Percentiles rank a stretch among this genome's conserved stretches.
Evolutionary conservation across 2,888 invertebrate species (phyloP).

Genomic region (Tethea ocularis): DNA sequence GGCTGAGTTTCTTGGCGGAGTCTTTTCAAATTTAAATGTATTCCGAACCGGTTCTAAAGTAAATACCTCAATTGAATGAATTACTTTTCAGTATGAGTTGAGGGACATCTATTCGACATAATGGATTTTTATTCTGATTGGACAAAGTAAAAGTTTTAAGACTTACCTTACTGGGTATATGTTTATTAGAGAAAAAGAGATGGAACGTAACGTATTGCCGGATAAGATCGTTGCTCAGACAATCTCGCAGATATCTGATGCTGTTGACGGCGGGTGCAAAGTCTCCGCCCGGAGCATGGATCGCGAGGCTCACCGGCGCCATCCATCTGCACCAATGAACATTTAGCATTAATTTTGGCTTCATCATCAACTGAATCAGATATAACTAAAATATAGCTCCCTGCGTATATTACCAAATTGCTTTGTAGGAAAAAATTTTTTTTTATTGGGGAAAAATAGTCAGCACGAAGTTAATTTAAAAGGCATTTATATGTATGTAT

Average conservation of each 20-base stretch:
- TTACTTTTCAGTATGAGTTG: no score
- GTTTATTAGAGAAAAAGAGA: slow-evolving; percentile 93
- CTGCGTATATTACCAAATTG: no score
- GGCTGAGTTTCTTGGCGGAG: no score
- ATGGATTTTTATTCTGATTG: not conserved
- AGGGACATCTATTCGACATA: not conserved
- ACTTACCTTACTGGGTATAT: slow-evolving; percentile 87
- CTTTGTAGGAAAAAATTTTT: no score
- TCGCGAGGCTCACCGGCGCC: slow-evolving; percentile 93
- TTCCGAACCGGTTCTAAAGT: no score
- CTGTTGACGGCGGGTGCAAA: slow-evolving; percentile 90
- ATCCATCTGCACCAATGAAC: slow-evolving; percentile 86
- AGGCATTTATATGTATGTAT: no score
- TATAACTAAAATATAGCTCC: no score
- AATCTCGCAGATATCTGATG: slow-evolving; percentile 91
- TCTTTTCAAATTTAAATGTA: no score
- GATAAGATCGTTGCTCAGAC: slow-evolving; percentile 87
- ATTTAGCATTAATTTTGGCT: not conserved
- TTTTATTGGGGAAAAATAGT: no score
- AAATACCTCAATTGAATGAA: no score
- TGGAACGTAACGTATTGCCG: slow-evolving; percentile 94
- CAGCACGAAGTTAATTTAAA: no score
- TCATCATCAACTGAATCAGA: not conserved
- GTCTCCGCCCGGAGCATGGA: slow-evolving; percentile 94
- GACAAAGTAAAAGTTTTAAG: not conserved